Percentiles rank a stretch among this genome's conserved stretches.
Conservation (phyloP, 2,113 vertebrate species). For the Hystrix cristata region DNA sequence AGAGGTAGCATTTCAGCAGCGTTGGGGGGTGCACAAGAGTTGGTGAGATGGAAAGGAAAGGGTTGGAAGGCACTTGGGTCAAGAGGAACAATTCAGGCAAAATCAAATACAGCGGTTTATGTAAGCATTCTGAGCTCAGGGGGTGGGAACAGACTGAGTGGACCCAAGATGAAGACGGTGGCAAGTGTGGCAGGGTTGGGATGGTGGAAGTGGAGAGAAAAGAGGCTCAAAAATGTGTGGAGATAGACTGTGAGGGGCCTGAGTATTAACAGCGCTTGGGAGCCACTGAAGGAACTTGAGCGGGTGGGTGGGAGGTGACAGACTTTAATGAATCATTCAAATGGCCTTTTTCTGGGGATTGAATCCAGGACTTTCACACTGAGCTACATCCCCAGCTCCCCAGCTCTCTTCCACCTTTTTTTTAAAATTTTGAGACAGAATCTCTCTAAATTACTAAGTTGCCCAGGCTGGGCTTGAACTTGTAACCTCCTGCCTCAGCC, state of each 20-base stretch:
- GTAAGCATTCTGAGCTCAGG: not conserved
- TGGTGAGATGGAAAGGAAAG: not conserved
- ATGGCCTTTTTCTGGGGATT: not conserved
- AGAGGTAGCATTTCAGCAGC: not conserved
- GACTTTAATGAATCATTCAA: accelerated
- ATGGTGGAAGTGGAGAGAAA: not conserved
- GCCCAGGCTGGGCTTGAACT: not conserved
- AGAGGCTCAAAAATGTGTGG: not conserved
- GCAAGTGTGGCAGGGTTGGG: accelerated
- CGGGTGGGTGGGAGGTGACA: not conserved
- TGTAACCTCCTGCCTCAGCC: not conserved
- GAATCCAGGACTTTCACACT: not conserved
- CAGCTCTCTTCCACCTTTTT: no score
- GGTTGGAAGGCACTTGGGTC: not conserved
- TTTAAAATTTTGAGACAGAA: not conserved
- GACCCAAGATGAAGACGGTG: not conserved
- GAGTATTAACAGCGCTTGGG: not conserved
- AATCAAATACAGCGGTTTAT: accelerated
- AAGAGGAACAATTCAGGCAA: not conserved
- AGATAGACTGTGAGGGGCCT: not conserved
- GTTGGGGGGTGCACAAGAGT: not conserved
- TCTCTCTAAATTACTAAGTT: not conserved
- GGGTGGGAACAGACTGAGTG: no score
- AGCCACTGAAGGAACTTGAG: not conserved
- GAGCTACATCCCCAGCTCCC: not conserved